A percentile compares a stretch with the other conserved stretches of the same genome.
Conservation (phyloP, 2,113 vertebrate genomes). For the Oryzias melastigma region DNA sequence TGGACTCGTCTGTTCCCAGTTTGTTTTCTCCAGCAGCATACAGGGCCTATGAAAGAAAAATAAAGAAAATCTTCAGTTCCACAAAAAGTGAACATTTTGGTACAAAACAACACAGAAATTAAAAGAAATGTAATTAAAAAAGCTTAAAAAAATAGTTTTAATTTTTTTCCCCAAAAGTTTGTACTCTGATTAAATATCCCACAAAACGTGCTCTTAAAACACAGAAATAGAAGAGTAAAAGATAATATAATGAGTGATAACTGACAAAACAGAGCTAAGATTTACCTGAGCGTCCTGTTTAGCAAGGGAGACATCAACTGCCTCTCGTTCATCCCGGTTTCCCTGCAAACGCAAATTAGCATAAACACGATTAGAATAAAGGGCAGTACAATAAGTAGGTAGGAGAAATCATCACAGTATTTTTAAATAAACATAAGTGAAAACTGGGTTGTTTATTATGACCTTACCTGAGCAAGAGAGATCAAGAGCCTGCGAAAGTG, state of each 20-base stretch:
- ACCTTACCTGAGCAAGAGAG: conserved; percentile 89
- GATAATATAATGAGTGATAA: neutral
- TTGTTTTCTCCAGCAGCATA: conserved; percentile 96
- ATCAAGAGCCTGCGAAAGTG: conserved; percentile 94
- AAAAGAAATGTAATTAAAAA: no score
- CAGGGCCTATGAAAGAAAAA: conserved; percentile 69
- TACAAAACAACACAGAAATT: no score
- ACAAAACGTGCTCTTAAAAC: neutral
- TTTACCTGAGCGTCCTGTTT: conserved; percentile 93
- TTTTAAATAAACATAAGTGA: neutral
- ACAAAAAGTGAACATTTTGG: no score
- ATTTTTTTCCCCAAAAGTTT: no score
- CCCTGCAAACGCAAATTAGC: conserved; percentile 69
- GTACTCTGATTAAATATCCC: no score
- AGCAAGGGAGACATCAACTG: conserved; percentile 87
- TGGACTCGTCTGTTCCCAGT: conserved; percentile 95
- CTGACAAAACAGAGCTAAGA: neutral
- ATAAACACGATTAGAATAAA: neutral
- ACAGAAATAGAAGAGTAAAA: neutral
- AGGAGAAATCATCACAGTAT: neutral
- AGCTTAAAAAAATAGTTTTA: no score
- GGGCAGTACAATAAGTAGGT: no score
- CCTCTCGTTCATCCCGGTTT: conserved; percentile 88
- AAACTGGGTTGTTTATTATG: neutral
- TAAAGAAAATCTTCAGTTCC: no score